These are phyloP conservation scores for Eupsittula cactorum DNA, from an alignment of 2,113 vertebrate species.

Conservation along the genomic window DNA sequence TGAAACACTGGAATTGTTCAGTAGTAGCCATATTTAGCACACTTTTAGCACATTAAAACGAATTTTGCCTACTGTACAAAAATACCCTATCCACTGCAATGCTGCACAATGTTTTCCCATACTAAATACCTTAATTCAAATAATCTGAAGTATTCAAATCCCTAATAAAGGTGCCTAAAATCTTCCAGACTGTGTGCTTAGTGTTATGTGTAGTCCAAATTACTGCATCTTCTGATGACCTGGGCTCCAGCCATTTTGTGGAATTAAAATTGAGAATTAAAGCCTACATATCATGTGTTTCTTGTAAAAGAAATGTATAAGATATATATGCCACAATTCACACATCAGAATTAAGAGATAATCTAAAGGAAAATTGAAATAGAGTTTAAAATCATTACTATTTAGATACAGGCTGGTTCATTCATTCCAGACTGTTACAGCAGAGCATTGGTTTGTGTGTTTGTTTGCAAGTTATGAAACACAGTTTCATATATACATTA, in stretches of 20 bases:
- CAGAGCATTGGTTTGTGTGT: not conserved
- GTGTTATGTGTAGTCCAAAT: not conserved
- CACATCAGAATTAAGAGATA: not conserved
- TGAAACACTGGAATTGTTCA: not conserved
- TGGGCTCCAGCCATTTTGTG: not conserved
- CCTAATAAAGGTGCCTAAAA: not conserved
- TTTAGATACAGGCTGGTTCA: not conserved
- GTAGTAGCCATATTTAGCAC: not conserved
- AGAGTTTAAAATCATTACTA: not conserved
- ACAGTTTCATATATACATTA: not conserved
- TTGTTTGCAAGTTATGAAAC: not conserved
- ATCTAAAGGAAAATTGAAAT: not conserved
- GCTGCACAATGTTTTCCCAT: not conserved
- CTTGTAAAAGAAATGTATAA: not conserved
- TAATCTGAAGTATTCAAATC: not conserved
- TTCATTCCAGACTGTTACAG: not conserved
- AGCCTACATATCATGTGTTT: not conserved
- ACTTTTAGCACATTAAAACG: not conserved
- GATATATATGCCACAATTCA: not conserved
- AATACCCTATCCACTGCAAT: not conserved
- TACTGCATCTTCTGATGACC: not conserved
- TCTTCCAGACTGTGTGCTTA: not conserved
- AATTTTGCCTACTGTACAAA: not conserved
- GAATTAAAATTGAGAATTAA: not conserved
- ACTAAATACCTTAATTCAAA: not conserved